Percentiles rank a stretch among this genome's conserved stretches.
phyloP scores from a whole-genome alignment of 2,113 vertebrate species.

The Clinocottus analis region DNA sequence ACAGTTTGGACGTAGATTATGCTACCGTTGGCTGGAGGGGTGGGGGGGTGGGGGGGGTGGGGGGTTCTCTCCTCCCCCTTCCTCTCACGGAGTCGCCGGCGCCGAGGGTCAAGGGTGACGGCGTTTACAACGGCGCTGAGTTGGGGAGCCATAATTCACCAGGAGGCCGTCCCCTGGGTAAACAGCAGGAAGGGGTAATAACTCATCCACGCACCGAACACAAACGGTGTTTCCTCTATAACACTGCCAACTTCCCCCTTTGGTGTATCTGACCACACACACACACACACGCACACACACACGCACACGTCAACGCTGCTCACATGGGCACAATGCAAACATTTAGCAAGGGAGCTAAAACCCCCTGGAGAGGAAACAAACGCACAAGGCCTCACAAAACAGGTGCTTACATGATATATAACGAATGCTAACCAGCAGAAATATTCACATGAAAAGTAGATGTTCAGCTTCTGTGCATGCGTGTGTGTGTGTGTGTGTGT shows the following conservation, averaged over 20 bases:
- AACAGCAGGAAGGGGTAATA: conserved; percentile 81
- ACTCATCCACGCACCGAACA: conserved; percentile 76
- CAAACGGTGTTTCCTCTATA: conserved; percentile 76
- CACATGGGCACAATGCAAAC: conserved; percentile 18
- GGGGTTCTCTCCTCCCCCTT: too few relatives aligned
- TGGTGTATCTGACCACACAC: conserved; percentile 31
- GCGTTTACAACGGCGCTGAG: conserved; percentile 58
- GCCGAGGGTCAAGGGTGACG: conserved; percentile 68
- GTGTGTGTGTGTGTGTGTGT: too few relatives aligned
- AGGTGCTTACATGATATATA: too few relatives aligned
- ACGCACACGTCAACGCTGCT: not conserved
- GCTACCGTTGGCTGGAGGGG: conserved; percentile 55
- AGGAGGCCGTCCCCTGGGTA: conserved; percentile 52
- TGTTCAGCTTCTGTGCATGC: conserved; percentile 9
- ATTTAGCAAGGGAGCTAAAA: not conserved
- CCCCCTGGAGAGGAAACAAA: not conserved
- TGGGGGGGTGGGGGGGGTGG: too few relatives aligned
- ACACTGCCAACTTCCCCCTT: conserved; percentile 72
- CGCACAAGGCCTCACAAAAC: not conserved
- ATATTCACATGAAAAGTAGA: not conserved
- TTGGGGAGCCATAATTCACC: conserved; percentile 71
- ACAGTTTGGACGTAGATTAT: conserved; percentile 53
- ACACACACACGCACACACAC: conserved; percentile 17
- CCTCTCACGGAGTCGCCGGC: not conserved
- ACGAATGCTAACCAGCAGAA: too few relatives aligned